phyloP scores from a whole-genome alignment of 2,888 invertebrate genomes.

The Diarsia brunnea region DNA sequence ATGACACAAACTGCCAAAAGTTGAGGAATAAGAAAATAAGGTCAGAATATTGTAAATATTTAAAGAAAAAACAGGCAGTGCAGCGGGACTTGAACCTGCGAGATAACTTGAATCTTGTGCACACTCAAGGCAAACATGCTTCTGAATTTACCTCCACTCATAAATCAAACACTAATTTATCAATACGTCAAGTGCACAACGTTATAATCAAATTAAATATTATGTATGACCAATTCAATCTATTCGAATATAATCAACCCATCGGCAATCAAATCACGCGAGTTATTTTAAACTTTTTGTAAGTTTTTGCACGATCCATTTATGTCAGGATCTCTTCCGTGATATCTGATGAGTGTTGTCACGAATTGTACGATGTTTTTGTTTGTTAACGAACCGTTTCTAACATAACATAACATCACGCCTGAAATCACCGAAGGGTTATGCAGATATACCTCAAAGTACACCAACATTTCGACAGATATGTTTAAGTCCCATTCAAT shows the following conservation, averaged over 20 bases:
- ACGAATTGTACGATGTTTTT: constrained; percentile 41
- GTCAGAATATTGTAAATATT: too few relatives aligned
- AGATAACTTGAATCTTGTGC: background rate
- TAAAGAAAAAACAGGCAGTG: too few relatives aligned
- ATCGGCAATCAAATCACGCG: constrained; percentile 9
- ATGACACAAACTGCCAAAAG: too few relatives aligned
- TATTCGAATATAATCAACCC: constrained; percentile 19
- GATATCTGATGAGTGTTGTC: constrained; percentile 29
- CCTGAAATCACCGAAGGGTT: background rate
- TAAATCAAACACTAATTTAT: constrained; percentile 3
- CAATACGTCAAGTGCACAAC: background rate
- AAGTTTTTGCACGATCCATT: constrained; percentile 47
- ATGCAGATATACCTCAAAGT: too few relatives aligned
- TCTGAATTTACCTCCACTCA: background rate
- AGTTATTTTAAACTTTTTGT: constrained; percentile 9
- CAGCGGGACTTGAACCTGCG: background rate
- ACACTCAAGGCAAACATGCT: background rate
- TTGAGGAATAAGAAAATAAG: too few relatives aligned
- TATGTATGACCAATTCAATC: constrained; percentile 10
- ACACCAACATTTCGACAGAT: too few relatives aligned
- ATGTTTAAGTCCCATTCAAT: too few relatives aligned
- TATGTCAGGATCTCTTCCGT: constrained; percentile 57
- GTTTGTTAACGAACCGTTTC: constrained; percentile 28
- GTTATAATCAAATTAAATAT: constrained; percentile 13
- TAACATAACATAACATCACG: background rate